Evolutionary conservation across 2,888 invertebrate species (phyloP), one percentile per base, ranked within the genome.

Genomic region (Euproctis similis): DNA sequence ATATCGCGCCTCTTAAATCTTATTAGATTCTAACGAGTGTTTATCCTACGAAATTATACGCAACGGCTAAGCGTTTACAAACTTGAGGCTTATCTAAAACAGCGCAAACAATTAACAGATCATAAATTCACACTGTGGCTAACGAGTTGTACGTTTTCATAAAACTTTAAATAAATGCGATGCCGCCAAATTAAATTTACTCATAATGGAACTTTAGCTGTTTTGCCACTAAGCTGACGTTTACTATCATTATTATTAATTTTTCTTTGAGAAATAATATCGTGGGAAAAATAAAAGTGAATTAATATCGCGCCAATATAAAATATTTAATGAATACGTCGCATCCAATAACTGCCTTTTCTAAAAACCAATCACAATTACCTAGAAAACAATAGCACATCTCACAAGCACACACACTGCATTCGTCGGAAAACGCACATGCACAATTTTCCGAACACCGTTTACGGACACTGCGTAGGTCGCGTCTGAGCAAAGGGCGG

Each of bases 381-480:
- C 84, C 84, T 84, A 84, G 76, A 75, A 80, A 84, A 84, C 78
- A 82, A 84, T 77, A 76, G 80, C 82, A 84, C 82, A 82, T 84
- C 72, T 74, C 84, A 82, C 81, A 75, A 73, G 64, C 77, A 82
- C 81, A 81, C 72, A 82, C 82, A 81, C 81, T 77, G 71, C 73
- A 70, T 61, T 69, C 64, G 66, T 72, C 81, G 82, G 82, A 81
- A 82, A 84, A 78, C 78, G 82, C 82, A 84, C 82, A 84, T 81
- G 77, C 82, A 84, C 82, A 84, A 82, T 82, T 84, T 81, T 81
- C 82, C 82, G 81, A 81, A 77, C 76, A 75, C 73, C 80, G 73
- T 68, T 80, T 80, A 75, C 80, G 78, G 80, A 71, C 74, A 78
- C 78, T 73, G 78, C 74, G 80, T 78, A 78, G 81, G 71, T 81